Evolutionary conservation across 2,888 invertebrate species (phyloP), one percentile per base, ranked within the genome.

Genomic region (Pyralis farinalis): DNA sequence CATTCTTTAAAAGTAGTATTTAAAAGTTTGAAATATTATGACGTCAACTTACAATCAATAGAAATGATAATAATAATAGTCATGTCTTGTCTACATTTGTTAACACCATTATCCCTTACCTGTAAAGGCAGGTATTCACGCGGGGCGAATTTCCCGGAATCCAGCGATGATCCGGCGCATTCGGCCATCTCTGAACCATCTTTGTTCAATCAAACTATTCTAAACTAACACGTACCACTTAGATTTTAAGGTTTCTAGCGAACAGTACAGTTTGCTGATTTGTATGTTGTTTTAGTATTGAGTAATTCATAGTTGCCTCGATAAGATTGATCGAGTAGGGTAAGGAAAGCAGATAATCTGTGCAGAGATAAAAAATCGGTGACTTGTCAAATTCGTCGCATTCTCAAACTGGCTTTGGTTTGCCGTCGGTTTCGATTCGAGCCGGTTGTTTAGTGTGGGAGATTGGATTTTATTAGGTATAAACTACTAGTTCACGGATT

Each of bases 251-350:
- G 55, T 56, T 43, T 3, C 43, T 53, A 63, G 36, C 63, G 0
- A 7, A 0, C 42, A 44, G 25, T 0, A 1, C 5, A 9, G 1
- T 2, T 37, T 6, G 0, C 1, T 1, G n/a, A 10, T 11, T 27
- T 12, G 49, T 77, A 54, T 1, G 49, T 34, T 48, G 33, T 74
- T 77, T 61, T 43, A 34, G 37, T 52, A 44, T 46, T 53, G 49
- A 38, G 43, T 43, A 47, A 49, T 58, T 67, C 66, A 73, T 76
- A 76, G 82, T 76, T 75, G 61, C 68, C 68, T 74, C 69, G 80
- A 84, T 86, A 88, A 88, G 88, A 88, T 88, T 88, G 88, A 88
- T 88, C 86, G 85, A 88, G 88, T 87, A 87, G 78, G 81, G 87
- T 85, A 82, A 85, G 75, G 64, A 71, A 71, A 76, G 68, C 77